Evolutionary conservation across 2,113 vertebrate species (phyloP), one percentile per base, ranked within the genome.

Genomic region (Phodopus roborovskii): DNA sequence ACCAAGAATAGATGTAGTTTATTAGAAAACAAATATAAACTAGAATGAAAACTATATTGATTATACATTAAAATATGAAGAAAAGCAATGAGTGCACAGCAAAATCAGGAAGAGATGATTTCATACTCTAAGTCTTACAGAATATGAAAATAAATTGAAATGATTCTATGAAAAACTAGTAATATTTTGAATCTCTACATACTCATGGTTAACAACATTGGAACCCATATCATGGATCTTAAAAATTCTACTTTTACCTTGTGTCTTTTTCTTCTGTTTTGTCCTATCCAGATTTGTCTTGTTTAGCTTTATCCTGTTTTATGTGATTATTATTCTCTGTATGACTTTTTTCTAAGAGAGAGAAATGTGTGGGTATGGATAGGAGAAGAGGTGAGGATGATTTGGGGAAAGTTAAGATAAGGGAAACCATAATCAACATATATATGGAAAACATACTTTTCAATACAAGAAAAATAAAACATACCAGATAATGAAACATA

Each of bases 51-150:
- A 75, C 1, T 15, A 0, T 26, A 20, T 4, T 13, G 20, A 92
- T 3, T 53, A 39, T 60, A 73, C 66, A 26, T 48, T n/a, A 68
- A 50, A 75, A 48, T 12, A 68, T 0, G 10, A 81, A 10, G 84
- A 56, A 48, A 71, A 5, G 45, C 1, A 88, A 0, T 58, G 7
- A 36, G 7, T 0, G 28, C n/a, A 3, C 1, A 71, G 9, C 0
- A 96, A 39, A 88, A 68, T 39, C 62, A 2, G 50, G 90, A 88
- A 82, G 1, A 79, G 11, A 53, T 42, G 0, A 13, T 33, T 53
- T 33, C 78, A 81, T n/a, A 11, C 22, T 81, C 4, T n/a, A 50
- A 79, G 53, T 77, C 30, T 79, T 17, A 79, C 7, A 17, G 8
- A 28, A 79, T n/a, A n/a, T 22, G 9, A 19, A 33, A 53, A 58